Base-by-base conservation (phyloP, 1,140 invertebrate species). In the Daktulosphaira vitifoliae region DNA sequence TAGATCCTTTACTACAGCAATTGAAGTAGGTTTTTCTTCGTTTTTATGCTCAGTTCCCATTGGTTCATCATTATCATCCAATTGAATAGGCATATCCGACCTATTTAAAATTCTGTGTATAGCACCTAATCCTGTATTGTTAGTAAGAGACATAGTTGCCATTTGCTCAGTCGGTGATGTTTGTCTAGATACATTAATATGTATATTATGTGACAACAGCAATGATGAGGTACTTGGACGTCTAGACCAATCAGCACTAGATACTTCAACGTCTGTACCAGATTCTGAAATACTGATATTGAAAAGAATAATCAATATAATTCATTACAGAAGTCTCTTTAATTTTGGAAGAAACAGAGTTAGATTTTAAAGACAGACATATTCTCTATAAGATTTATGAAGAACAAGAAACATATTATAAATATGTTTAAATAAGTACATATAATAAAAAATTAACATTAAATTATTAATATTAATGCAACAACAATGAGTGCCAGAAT, bases 101-200 rank as follows among this genome's bases (percentile, higher is more conserved):
- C 56, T 62, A 46, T 62, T 62, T 20, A 62, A 15, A 29, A 62
- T 48, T 5, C 56, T 62, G 46, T 62, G 56, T 48, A 62, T 62
- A 62, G 56, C 42, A 25, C 56, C 56, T 11, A 62, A 62, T 7
- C 56, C 56, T 3, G 56, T 33, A 33, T 62, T 48, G 18, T 62
- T 62, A 11, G 56, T 18, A 15, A 62, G 7, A 15, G 56, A 48
- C 56, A 62, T 48, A 13, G 56, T 16, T 29, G 56, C 38, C 56
- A 62, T 62, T 62, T 62, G 42, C 29, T 62, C 56, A 62, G 56
- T 62, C 25, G 56, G 56, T 46, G 56, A 62, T 33, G 56, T 25
- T 46, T 62, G 56, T 48, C 56, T 62, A 62, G 56, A 62, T 11
- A 62, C 56, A 33, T 62, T 62, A 9, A 62, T 62, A n/a, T 33